Evolutionary conservation across 1,140 invertebrate genomes (phyloP).

Genomic region (Watersipora subatra): DNA sequence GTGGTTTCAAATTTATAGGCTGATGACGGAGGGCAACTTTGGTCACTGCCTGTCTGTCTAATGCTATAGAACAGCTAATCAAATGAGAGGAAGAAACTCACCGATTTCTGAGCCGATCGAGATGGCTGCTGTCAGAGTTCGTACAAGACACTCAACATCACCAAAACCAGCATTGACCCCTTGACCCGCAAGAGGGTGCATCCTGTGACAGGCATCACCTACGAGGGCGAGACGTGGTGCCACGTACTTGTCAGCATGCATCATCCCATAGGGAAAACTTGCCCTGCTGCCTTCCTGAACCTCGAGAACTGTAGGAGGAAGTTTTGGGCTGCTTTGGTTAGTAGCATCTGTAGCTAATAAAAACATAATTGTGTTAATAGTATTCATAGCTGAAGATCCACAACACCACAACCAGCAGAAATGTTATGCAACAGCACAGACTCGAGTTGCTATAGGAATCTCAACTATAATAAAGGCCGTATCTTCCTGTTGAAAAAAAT

Average conservation of each 20-base stretch:
- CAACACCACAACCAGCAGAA: neutral
- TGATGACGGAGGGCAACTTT: too few species aligned
- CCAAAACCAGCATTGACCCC: slow-evolving; percentile 94
- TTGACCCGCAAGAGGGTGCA: slow-evolving; percentile 92
- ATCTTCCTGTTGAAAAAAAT: too few species aligned
- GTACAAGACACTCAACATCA: slow-evolving; percentile 62
- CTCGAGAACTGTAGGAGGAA: slow-evolving; percentile 61
- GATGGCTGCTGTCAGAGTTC: slow-evolving; percentile 54
- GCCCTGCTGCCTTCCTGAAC: slow-evolving; percentile 55
- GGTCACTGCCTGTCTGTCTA: too few species aligned
- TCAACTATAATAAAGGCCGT: neutral
- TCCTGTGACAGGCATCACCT: slow-evolving; percentile 86
- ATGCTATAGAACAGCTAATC: too few species aligned
- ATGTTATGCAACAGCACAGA: neutral
- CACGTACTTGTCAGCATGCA: slow-evolving; percentile 73
- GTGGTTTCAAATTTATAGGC: too few species aligned
- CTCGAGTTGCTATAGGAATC: neutral
- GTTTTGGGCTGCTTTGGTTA: slow-evolving; percentile 43
- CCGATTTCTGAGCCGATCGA: slow-evolving; percentile 60
- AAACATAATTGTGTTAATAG: neutral
- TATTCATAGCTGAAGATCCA: neutral
- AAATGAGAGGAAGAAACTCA: too few species aligned
- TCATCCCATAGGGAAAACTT: slow-evolving; percentile 78
- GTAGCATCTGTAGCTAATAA: neutral
- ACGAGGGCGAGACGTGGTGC: slow-evolving; percentile 59